phyloP scores from a whole-genome alignment of 1,140 invertebrate species.

The Leptinotarsa defecta region DNA sequence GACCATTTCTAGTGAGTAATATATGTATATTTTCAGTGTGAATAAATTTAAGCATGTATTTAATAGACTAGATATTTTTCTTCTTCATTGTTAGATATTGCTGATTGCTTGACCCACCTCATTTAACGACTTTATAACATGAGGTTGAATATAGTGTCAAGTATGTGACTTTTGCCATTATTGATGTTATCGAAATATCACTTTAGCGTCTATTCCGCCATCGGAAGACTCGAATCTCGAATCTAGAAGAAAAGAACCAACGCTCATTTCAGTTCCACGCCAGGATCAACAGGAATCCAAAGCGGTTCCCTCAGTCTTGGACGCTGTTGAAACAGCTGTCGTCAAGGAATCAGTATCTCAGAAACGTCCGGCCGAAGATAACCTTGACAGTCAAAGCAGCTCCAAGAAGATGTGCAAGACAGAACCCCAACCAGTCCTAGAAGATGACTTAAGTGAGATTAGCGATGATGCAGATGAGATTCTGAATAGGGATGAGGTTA shows the following conservation, averaged over 20 bases:
- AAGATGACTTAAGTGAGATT: slow-evolving; percentile 82
- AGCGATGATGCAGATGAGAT: slow-evolving; percentile 87
- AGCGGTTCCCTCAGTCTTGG: not conserved
- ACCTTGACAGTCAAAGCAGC: slow-evolving; percentile 56
- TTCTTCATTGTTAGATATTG: too few relatives aligned
- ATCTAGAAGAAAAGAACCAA: slow-evolving; percentile 37
- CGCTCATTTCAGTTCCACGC: not conserved
- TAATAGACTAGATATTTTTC: too few relatives aligned
- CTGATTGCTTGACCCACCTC: too few relatives aligned
- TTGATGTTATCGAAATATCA: too few relatives aligned
- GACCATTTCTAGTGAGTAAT: slow-evolving; percentile 32
- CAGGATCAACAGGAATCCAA: slow-evolving; percentile 23
- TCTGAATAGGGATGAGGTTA: slow-evolving; percentile 75
- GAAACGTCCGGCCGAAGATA: slow-evolving; percentile 54
- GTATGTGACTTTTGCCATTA: too few relatives aligned
- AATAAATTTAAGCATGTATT: too few relatives aligned
- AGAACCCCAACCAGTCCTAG: slow-evolving; percentile 63
- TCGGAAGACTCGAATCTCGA: slow-evolving; percentile 39
- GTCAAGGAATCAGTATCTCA: slow-evolving; percentile 11
- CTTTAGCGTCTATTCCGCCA: slow-evolving; percentile 10
- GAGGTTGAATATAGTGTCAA: too few relatives aligned
- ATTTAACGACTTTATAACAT: too few relatives aligned
- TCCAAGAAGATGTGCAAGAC: slow-evolving; percentile 59
- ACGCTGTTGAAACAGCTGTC: slow-evolving; percentile 16
- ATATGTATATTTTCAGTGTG: not conserved